Evolutionary conservation across 2,797 vertebrate species (phyloP).

Genomic region (Argyrosomus regius): DNA sequence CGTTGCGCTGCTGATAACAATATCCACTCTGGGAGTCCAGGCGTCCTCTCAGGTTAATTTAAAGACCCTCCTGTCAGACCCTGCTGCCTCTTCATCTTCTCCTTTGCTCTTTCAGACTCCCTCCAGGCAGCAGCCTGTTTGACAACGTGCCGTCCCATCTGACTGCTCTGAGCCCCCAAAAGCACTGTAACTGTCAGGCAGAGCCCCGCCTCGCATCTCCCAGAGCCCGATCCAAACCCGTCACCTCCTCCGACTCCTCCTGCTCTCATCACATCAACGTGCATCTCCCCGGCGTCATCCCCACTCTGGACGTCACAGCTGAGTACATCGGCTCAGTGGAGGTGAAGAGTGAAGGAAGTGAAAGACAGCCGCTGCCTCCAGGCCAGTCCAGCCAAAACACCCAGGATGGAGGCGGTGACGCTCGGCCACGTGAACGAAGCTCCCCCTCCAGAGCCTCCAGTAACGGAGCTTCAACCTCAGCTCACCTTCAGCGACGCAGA

Average conservation of each 20-base stretch:
- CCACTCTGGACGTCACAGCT: slow-evolving; percentile 87
- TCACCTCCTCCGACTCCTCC: slow-evolving; percentile 55
- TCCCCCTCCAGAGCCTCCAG: slow-evolving; percentile 41
- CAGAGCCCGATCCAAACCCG: slow-evolving; percentile 52
- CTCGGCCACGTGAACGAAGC: background rate
- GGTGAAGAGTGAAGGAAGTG: slow-evolving; percentile 67
- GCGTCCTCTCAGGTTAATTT: background rate
- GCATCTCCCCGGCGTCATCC: slow-evolving; percentile 85
- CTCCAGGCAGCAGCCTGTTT: slow-evolving; percentile 90
- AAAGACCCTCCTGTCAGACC: slow-evolving; percentile 5
- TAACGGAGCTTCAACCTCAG: slow-evolving; percentile 32
- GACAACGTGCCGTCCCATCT: slow-evolving; percentile 80
- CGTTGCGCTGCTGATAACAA: background rate
- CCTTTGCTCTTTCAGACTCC: slow-evolving; percentile 80
- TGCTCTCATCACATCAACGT: slow-evolving; percentile 82
- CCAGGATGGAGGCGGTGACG: slow-evolving; percentile 26
- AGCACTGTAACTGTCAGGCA: slow-evolving; percentile 85
- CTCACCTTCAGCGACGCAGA: slow-evolving; percentile 47
- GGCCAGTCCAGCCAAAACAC: slow-evolving; percentile 43
- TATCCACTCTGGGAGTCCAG: background rate
- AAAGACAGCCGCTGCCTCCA: slow-evolving; percentile 33
- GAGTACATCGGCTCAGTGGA: slow-evolving; percentile 84
- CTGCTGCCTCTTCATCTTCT: slow-evolving; percentile 19
- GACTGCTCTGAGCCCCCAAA: slow-evolving; percentile 54
- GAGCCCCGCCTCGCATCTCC: slow-evolving; percentile 59